Evolutionary conservation across 2,888 invertebrate genomes (phyloP).

Genomic region (Julus scanicus): DNA sequence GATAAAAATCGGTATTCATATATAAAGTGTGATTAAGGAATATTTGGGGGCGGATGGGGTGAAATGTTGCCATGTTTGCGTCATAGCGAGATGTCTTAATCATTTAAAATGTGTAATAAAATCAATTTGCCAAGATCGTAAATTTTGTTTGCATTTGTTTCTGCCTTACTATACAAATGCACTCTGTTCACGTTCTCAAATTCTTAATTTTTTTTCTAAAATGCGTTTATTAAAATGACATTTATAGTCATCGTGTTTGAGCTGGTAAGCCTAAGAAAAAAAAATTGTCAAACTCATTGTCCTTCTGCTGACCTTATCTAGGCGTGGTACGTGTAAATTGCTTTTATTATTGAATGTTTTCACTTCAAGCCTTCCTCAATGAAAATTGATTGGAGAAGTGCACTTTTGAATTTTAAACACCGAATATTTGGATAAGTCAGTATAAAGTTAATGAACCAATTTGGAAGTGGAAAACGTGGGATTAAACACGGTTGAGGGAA

Average conservation of each 20-base stretch:
- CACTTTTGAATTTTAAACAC: slow-evolving; percentile 30
- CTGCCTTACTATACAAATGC: background rate
- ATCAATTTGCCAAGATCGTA: background rate
- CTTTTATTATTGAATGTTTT: slow-evolving; percentile 29
- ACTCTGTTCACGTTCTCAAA: background rate
- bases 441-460: slow-evolving; percentile 30
- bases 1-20: slow-evolving; percentile 23
- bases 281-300: slow-evolving; percentile 37
- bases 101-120: background rate
- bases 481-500: background rate
- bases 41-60: background rate
- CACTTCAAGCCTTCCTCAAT: background rate
- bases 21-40: background rate
- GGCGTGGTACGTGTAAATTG: slow-evolving; percentile 43
- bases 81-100: background rate
- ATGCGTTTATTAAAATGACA: slow-evolving; percentile 45
- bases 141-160: background rate
- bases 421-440: slow-evolving; percentile 5
- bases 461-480: slow-evolving; percentile 4
- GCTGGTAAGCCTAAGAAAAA: background rate
- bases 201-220: background rate
- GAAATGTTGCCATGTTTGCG: background rate
- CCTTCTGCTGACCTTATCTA: slow-evolving; percentile 40
- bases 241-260: slow-evolving; percentile 3
- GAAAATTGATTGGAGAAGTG: slow-evolving; percentile 4